These are phyloP conservation scores for Leucopsar rothschildi DNA, from an alignment of 2,113 vertebrate species.

Conservation along the genomic window DNA sequence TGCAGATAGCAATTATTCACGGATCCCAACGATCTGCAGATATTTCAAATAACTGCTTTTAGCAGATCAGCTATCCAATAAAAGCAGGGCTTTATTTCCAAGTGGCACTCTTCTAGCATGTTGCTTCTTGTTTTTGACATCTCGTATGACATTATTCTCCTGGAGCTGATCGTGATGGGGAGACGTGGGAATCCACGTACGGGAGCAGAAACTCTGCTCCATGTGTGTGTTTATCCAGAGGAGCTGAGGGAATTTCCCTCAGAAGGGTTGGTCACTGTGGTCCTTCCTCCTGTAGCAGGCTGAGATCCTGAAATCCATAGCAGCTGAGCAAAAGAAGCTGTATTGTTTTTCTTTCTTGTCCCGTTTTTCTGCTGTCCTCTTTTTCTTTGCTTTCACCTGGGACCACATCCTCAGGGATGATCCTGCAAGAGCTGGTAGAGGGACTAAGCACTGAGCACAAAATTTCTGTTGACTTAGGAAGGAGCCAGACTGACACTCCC, in stretches of 20 bases:
- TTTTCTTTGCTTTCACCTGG: neutral
- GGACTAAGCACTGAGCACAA: neutral
- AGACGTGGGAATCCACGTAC: neutral
- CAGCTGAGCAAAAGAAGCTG: neutral
- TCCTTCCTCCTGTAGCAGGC: neutral
- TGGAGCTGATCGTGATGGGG: neutral
- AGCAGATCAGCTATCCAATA: conserved; percentile 65
- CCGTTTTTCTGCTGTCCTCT: neutral
- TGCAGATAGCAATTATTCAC: conserved; percentile 76
- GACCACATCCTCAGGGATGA: neutral
- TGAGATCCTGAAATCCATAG: neutral
- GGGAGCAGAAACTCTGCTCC: neutral
- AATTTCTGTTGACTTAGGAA: neutral
- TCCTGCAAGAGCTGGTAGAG: neutral
- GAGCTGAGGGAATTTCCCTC: neutral
- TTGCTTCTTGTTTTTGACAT: conserved; percentile 65
- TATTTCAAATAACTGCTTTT: conserved; percentile 76
- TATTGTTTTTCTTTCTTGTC: neutral
- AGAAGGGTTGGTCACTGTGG: neutral
- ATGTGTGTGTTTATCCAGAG: neutral
- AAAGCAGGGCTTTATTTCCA: conserved; percentile 70
- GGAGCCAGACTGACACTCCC: neutral
- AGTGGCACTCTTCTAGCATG: conserved; percentile 51
- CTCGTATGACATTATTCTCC: conserved; percentile 35
- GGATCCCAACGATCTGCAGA: conserved; percentile 66